These are phyloP conservation scores for Siniperca chuatsi DNA, from an alignment of 2,113 vertebrate genomes.

Conservation along the genomic window DNA sequence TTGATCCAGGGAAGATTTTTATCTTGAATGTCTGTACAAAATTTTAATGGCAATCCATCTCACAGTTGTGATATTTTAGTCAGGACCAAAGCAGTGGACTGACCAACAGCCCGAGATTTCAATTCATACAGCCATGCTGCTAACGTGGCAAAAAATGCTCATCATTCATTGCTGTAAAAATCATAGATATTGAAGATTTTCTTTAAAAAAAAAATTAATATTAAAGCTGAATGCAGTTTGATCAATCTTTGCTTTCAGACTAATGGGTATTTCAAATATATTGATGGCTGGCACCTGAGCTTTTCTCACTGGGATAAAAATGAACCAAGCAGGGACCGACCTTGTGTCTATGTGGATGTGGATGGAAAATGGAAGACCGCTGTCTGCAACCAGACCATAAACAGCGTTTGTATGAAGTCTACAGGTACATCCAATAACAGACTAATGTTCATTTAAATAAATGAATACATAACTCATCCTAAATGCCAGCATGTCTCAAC, in stretches of 20 bases:
- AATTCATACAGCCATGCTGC: background rate
- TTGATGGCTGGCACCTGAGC: conserved; percentile 87
- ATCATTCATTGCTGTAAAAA: background rate
- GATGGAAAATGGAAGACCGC: conserved; percentile 88
- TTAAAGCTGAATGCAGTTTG: background rate
- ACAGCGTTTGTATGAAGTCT: conserved; percentile 87
- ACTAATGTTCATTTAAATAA: background rate
- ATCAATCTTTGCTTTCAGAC: conserved; percentile 80
- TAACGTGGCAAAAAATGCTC: background rate
- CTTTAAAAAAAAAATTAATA: background rate
- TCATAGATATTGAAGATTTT: background rate
- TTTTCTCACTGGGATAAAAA: conserved; percentile 84
- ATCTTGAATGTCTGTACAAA: no score
- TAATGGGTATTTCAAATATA: conserved; percentile 83
- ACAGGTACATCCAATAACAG: conserved; percentile 75
- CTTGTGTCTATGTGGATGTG: conserved; percentile 87
- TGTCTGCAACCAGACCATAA: conserved; percentile 85
- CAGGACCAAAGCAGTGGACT: background rate
- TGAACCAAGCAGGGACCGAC: conserved; percentile 85
- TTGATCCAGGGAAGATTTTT: no score
- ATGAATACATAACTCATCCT: background rate
- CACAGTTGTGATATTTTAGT: no score
- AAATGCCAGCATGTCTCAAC: background rate
- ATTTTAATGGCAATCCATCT: no score
- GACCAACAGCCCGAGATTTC: background rate